Conservation (phyloP, 2,113 vertebrate species). For the Laterallus jamaicensis region DNA sequence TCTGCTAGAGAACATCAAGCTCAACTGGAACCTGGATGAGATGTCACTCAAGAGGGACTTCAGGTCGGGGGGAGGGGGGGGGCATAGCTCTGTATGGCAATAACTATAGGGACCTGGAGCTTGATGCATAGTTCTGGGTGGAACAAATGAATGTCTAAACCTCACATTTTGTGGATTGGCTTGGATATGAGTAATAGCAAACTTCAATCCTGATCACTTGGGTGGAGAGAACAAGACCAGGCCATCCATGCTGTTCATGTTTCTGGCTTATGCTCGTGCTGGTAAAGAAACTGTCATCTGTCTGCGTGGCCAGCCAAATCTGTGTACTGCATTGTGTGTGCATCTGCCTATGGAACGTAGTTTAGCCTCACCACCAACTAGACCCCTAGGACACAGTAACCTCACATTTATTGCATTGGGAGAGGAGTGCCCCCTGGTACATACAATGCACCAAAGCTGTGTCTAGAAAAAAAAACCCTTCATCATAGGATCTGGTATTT, state of each 20-base stretch:
- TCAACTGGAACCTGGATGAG: not conserved
- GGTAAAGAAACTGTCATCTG: not conserved
- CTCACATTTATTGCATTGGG: not conserved
- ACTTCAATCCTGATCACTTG: not conserved
- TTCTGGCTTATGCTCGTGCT: not conserved
- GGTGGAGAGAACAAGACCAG: not conserved
- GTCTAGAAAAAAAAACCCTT: not conserved
- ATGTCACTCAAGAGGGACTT: not conserved
- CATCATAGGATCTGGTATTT: not conserved
- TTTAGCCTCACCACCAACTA: not conserved
- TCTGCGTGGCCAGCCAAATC: not conserved
- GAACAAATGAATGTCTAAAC: not conserved
- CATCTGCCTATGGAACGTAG: not conserved
- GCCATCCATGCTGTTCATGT: not conserved
- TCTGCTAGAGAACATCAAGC: not conserved
- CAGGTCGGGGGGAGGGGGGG: not conserved
- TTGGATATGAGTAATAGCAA: not conserved
- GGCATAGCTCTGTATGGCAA: not conserved
- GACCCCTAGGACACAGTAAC: not conserved
- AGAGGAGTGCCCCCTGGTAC: not conserved
- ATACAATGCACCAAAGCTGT: not conserved
- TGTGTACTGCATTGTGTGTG: fast-evolving
- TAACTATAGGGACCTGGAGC: not conserved
- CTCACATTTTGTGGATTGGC: not conserved
- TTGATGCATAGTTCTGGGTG: not conserved